These are phyloP conservation scores for Schizothorax lantsangensis DNA, from an alignment of 2,797 vertebrate species.

Conservation along the genomic window DNA sequence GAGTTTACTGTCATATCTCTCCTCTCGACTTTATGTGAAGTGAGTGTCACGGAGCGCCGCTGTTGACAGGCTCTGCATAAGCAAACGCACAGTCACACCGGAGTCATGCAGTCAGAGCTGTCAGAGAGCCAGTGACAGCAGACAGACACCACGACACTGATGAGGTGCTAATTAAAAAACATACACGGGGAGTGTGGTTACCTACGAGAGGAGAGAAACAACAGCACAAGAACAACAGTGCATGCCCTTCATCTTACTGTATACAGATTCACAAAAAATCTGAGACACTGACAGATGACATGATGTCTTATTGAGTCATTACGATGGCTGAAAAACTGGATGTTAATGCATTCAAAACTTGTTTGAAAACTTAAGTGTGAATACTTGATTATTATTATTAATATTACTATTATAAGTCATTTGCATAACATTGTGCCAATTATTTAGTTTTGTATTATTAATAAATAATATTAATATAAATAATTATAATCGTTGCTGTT, in stretches of 20 bases:
- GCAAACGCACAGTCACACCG: neutral
- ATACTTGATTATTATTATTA: neutral
- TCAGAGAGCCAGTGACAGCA: slow-evolving; percentile 45
- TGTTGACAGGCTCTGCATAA: slow-evolving; percentile 20
- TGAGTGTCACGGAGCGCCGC: neutral
- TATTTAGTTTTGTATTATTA: neutral
- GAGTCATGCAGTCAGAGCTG: slow-evolving; percentile 38
- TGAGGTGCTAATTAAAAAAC: slow-evolving; percentile 51
- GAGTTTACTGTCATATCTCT: slow-evolving; percentile 35
- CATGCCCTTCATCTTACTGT: neutral
- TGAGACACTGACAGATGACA: neutral
- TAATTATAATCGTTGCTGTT: neutral
- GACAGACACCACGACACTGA: slow-evolving; percentile 32
- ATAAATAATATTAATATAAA: neutral
- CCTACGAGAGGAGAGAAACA: slow-evolving; percentile 12
- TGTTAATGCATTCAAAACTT: neutral
- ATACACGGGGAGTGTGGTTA: neutral
- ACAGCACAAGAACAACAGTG: neutral
- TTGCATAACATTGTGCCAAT: neutral
- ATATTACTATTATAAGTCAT: neutral
- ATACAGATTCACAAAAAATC: neutral
- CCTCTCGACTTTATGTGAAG: slow-evolving; percentile 11
- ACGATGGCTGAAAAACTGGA: neutral
- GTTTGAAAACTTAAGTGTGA: neutral
- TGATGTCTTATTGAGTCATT: neutral